These are phyloP conservation scores for Balaeniceps rex DNA, from an alignment of 2,113 vertebrate species.

Conservation along the genomic window DNA sequence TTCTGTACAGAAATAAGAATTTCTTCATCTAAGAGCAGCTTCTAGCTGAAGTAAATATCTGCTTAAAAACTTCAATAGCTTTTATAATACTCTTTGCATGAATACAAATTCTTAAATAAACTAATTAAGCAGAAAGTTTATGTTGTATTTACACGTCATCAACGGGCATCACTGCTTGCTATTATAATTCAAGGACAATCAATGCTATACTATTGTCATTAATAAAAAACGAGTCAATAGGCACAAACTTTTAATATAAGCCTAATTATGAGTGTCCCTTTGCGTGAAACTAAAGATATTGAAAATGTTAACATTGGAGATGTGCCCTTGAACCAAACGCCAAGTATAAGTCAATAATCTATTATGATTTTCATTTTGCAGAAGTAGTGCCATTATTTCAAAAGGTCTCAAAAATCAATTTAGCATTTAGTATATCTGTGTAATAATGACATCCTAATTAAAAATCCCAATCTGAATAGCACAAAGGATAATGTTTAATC, in stretches of 20 bases:
- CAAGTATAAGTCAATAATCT: slow-evolving; percentile 81
- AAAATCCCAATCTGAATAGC: slow-evolving; percentile 76
- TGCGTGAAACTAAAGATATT: slow-evolving; percentile 79
- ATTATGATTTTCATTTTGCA: slow-evolving; percentile 90
- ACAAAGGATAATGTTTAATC: slow-evolving; percentile 74
- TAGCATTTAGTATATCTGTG: slow-evolving; percentile 78
- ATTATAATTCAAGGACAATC: slow-evolving; percentile 84
- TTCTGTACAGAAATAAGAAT: neutral
- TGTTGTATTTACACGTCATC: neutral
- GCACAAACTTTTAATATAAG: slow-evolving; percentile 73
- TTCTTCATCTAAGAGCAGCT: neutral
- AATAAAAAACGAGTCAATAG: slow-evolving; percentile 83
- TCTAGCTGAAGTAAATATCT: neutral
- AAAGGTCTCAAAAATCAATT: slow-evolving; percentile 82
- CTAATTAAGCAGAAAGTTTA: slow-evolving; percentile 24
- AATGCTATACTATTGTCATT: slow-evolving; percentile 79
- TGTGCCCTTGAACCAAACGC: slow-evolving; percentile 79
- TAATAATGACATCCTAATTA: slow-evolving; percentile 85
- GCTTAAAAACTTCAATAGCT: neutral
- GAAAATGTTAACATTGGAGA: slow-evolving; percentile 80
- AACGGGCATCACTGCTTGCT: slow-evolving; percentile 54
- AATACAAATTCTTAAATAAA: slow-evolving; percentile 12
- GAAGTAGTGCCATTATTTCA: slow-evolving; percentile 78
- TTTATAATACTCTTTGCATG: neutral
- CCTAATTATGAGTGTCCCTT: slow-evolving; percentile 77